Evolutionary conservation across 35 echinoderm and acorn worm species (phyloP).

Genomic region (Anneissia japonica): DNA sequence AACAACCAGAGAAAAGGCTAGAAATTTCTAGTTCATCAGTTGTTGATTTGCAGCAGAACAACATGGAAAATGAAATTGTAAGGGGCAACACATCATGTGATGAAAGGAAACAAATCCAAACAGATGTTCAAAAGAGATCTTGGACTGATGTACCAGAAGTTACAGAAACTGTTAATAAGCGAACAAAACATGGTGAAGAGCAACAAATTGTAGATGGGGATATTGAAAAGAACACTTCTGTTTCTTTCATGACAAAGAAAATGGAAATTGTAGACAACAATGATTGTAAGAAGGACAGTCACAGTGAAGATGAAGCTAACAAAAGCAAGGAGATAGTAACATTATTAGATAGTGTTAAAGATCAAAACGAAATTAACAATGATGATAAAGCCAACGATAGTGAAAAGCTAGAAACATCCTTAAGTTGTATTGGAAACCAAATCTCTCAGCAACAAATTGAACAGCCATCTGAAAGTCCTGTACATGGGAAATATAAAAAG

Average conservation of each 20-base stretch:
- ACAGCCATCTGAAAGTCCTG: background rate
- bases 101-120: no score
- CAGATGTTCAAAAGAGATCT: background rate
- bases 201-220: no score
- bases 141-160: background rate
- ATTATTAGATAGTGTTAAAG: no score
- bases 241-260: no score
- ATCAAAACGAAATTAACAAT: background rate
- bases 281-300: no score
- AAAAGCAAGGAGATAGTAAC: no score
- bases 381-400: background rate
- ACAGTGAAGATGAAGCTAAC: no score
- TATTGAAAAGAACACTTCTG: no score
- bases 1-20: background rate
- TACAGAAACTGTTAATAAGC: background rate
- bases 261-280: no score
- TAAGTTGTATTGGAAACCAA: background rate
- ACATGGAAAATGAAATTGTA: background rate
- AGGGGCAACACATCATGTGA: no score
- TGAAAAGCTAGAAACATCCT: background rate
- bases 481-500: background rate
- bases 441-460: background rate
- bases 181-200: background rate
- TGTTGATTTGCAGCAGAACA: background rate
- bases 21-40: background rate